Conservation (phyloP, 2,797 vertebrate species). For the Sandelia bainsii region DNA sequence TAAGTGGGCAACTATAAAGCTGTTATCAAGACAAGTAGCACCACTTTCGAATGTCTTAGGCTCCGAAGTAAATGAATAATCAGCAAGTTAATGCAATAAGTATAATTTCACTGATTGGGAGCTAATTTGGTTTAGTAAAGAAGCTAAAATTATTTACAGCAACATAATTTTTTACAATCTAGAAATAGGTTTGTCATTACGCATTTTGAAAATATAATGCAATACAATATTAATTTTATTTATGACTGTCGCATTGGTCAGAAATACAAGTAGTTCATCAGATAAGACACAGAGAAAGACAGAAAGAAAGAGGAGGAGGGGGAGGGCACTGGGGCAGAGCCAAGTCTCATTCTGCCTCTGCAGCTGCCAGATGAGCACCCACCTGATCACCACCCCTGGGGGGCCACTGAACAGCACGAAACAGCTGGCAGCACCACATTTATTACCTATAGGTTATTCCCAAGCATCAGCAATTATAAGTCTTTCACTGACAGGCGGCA, state of each 20-base stretch:
- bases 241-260: too few species aligned
- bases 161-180: too few species aligned
- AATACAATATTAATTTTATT: not conserved
- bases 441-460: constrained; percentile 73
- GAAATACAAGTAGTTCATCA: too few species aligned
- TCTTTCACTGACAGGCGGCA: constrained; percentile 39
- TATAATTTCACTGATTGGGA: not conserved
- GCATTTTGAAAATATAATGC: not conserved
- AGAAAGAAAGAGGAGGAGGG: not conserved
- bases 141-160: not conserved
- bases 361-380: constrained; percentile 66
- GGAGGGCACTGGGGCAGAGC: constrained; percentile 35
- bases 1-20: not conserved
- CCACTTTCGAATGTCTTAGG: too few species aligned
- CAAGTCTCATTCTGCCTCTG: constrained; percentile 49
- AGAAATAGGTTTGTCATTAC: not conserved
- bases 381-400: constrained; percentile 63
- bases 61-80: too few species aligned
- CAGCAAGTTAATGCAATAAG: not conserved
- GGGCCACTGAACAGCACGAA: constrained; percentile 43
- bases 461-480: constrained; percentile 62
- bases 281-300: not conserved
- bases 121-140: not conserved
- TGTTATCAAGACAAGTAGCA: too few species aligned
- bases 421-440: constrained; percentile 69